phyloP scores from a whole-genome alignment of 2,797 vertebrate genomes.

The Diplodus sargus region DNA sequence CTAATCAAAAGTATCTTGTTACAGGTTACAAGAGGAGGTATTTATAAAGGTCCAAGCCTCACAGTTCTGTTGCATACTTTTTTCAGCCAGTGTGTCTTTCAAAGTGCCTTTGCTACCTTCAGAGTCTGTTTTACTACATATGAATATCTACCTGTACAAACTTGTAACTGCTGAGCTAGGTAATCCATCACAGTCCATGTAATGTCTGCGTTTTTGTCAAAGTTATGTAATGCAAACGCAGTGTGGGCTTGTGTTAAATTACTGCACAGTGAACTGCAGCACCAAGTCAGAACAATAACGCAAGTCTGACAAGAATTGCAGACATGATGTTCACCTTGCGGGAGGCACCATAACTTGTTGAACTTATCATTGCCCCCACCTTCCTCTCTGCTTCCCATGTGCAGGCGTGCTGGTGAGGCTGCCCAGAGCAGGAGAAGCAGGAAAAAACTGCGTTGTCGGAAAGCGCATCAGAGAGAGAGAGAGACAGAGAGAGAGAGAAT shows the following conservation, averaged over 20 bases:
- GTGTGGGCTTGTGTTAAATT: slow-evolving; percentile 9
- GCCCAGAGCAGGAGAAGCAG: slow-evolving; percentile 45
- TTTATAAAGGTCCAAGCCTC: not conserved
- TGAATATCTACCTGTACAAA: slow-evolving; percentile 6
- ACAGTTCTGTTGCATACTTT: not conserved
- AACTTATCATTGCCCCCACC: slow-evolving; percentile 28
- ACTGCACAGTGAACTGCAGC: slow-evolving; percentile 2
- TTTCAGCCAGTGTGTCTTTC: not conserved
- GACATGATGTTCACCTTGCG: slow-evolving; percentile 24
- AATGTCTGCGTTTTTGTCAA: slow-evolving; percentile 26
- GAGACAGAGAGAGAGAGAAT: slow-evolving; percentile 17
- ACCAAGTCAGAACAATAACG: not conserved
- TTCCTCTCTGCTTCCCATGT: slow-evolving; percentile 36
- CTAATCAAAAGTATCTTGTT: too few relatives aligned
- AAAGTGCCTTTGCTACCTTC: not conserved
- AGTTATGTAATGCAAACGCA: slow-evolving; percentile 9
- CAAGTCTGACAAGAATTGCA: slow-evolving; percentile 13
- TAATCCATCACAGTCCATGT: slow-evolving; percentile 19
- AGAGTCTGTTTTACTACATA: not conserved
- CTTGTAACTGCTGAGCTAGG: slow-evolving; percentile 17
- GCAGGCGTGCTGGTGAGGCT: slow-evolving; percentile 62
- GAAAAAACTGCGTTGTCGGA: slow-evolving; percentile 32
- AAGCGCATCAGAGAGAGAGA: slow-evolving; percentile 27
- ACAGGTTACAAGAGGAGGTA: too few relatives aligned
- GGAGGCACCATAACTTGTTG: slow-evolving; percentile 43